phyloP scores from a whole-genome alignment of 2,888 invertebrate genomes.

The Temnothorax rugatulus region DNA sequence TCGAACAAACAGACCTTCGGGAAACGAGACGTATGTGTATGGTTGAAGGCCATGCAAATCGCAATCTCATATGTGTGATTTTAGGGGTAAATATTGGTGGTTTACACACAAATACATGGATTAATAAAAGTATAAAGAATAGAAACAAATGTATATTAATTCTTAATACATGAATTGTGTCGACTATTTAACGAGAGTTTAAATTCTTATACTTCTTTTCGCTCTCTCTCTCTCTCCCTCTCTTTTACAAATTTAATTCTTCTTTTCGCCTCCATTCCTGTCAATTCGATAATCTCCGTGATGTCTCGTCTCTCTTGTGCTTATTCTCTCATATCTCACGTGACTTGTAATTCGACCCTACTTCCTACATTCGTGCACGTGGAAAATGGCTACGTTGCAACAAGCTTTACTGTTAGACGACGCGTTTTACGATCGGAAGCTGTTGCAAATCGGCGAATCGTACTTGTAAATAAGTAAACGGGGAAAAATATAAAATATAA shows the following conservation, averaged over 20 bases:
- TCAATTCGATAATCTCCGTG: neutral
- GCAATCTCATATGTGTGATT: neutral
- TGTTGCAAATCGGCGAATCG: constrained; percentile 35
- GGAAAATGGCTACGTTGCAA: constrained; percentile 27
- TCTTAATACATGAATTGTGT: neutral
- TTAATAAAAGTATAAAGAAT: neutral
- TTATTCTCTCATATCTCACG: constrained; percentile 1
- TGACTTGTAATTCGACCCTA: constrained; percentile 1
- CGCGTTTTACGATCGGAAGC: constrained; percentile 54
- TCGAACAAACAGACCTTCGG: constrained; percentile 51
- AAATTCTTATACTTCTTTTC: neutral
- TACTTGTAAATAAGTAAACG: constrained; percentile 38
- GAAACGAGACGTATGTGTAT: neutral
- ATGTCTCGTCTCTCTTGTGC: neutral
- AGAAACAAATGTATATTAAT: neutral
- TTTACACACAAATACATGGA: neutral
- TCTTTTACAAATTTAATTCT: neutral
- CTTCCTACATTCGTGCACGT: constrained; percentile 10
- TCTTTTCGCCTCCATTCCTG: neutral
- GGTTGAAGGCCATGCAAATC: neutral
- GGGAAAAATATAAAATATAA: constrained; percentile 39
- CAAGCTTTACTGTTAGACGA: constrained; percentile 54
- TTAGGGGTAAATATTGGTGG: neutral
- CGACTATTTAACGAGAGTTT: neutral
- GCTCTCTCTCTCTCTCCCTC: too few species aligned